phyloP scores from a whole-genome alignment of 2,113 vertebrate genomes.

The Lophochroa leadbeateri region DNA sequence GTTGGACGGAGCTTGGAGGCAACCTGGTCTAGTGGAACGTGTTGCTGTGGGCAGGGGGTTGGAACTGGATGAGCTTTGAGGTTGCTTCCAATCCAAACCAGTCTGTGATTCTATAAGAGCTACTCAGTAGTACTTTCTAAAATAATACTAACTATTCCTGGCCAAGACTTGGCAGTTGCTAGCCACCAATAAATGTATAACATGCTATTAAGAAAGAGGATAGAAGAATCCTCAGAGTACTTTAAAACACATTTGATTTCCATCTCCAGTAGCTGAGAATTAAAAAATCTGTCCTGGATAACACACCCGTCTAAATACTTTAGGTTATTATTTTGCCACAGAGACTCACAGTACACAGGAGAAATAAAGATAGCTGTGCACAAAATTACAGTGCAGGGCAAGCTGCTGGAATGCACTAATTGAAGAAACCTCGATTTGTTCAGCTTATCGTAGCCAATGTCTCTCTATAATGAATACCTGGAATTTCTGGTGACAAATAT shows the following conservation, averaged over 20 bases:
- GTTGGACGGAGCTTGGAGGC: not conserved
- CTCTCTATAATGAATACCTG: not conserved
- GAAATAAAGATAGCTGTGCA: conserved; percentile 42
- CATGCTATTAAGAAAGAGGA: conserved; percentile 33
- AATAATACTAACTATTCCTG: not conserved
- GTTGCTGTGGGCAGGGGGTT: not conserved
- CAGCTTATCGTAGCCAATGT: not conserved
- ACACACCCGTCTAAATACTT: conserved; percentile 12
- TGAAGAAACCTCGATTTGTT: conserved; percentile 29
- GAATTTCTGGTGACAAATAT: not conserved
- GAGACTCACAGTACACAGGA: not conserved
- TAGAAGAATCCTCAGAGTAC: conserved; percentile 45
- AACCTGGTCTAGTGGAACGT: not conserved
- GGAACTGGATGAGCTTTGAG: not conserved
- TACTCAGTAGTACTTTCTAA: not conserved
- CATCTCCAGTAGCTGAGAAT: conserved; percentile 37
- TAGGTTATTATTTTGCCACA: not conserved
- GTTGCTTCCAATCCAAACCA: not conserved
- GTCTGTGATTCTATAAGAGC: not conserved
- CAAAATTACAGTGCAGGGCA: not conserved
- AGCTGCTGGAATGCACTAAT: not conserved
- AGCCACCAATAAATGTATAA: not conserved
- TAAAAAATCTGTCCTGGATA: conserved; percentile 53
- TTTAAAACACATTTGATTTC: conserved; percentile 46
- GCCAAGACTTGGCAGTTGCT: conserved; percentile 8